Evolutionary conservation across 1,140 invertebrate genomes (phyloP).

Genomic region (Saxidomus purpurata): DNA sequence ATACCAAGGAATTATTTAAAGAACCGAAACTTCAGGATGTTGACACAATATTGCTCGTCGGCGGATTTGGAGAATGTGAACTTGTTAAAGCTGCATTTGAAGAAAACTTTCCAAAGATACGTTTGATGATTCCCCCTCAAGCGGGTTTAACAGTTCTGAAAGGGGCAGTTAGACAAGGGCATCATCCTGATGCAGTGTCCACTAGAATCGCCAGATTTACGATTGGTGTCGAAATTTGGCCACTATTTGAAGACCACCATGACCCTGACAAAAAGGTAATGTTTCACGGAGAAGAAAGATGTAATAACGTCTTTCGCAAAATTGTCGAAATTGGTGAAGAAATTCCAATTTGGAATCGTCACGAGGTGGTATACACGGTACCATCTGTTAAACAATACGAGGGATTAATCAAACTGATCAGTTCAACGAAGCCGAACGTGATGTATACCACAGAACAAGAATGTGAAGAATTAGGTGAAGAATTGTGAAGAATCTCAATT

Average conservation of each 20-base stretch:
- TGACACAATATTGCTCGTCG: conserved; percentile 55
- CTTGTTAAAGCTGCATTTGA: too few relatives aligned
- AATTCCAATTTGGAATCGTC: not conserved
- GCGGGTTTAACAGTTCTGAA: conserved; percentile 6
- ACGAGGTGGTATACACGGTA: not conserved
- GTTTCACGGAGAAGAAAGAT: not conserved
- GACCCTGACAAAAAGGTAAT: not conserved
- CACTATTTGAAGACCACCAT: not conserved
- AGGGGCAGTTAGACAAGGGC: conserved; percentile 7
- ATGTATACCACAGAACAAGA: not conserved
- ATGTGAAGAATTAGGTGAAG: not conserved
- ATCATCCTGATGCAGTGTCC: not conserved
- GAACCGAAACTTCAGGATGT: not conserved
- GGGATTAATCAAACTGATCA: not conserved
- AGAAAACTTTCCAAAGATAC: not conserved
- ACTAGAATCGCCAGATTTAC: not conserved
- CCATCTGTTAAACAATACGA: not conserved
- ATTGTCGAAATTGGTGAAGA: not conserved
- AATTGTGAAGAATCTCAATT: not conserved
- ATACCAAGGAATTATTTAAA: not conserved
- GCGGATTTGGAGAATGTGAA: too few relatives aligned
- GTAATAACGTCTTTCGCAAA: not conserved
- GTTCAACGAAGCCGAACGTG: not conserved
- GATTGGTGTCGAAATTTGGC: not conserved
- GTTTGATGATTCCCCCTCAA: not conserved